These are phyloP conservation scores for Pocota personata DNA, from an alignment of 2,888 invertebrate species.

Conservation along the genomic window DNA sequence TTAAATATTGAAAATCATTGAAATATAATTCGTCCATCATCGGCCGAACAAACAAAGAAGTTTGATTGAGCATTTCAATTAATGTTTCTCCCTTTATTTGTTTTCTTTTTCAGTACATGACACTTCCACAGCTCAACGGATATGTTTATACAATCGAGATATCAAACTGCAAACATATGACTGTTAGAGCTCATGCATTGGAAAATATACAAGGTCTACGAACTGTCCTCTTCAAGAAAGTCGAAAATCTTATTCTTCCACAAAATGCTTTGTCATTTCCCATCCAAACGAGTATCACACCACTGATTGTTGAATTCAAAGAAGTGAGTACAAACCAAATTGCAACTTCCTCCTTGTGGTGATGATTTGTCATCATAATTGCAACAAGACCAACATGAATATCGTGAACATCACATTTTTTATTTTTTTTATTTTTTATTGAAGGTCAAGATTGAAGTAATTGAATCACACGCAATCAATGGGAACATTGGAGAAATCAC, in stretches of 20 bases:
- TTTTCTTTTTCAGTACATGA: slow-evolving; percentile 84
- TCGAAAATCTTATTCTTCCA: slow-evolving; percentile 86
- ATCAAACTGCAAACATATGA: slow-evolving; percentile 86
- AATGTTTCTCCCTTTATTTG: slow-evolving; percentile 4
- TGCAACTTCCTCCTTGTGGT: slow-evolving; percentile 31
- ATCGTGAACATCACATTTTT: neutral
- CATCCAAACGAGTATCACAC: slow-evolving; percentile 81
- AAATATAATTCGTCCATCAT: neutral
- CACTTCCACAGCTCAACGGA: slow-evolving; percentile 83
- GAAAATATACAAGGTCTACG: slow-evolving; percentile 86
- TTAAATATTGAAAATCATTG: neutral
- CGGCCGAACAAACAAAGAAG: slow-evolving; percentile 4
- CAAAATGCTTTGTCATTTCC: slow-evolving; percentile 86
- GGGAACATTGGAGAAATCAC: slow-evolving; percentile 88
- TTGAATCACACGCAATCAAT: slow-evolving; percentile 86
- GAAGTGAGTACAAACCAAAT: slow-evolving; percentile 76
- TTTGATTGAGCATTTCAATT: slow-evolving; percentile 7
- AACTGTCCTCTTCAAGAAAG: slow-evolving; percentile 86
- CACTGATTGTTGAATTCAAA: slow-evolving; percentile 81
- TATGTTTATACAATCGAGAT: slow-evolving; percentile 85
- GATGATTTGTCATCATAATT: slow-evolving; percentile 40
- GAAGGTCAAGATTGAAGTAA: slow-evolving; percentile 83
- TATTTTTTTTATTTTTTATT: slow-evolving; percentile 27
- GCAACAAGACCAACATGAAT: neutral
- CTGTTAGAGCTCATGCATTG: slow-evolving; percentile 85